Conservation (phyloP, 2,113 vertebrate species). For the Synodontis membranacea region DNA sequence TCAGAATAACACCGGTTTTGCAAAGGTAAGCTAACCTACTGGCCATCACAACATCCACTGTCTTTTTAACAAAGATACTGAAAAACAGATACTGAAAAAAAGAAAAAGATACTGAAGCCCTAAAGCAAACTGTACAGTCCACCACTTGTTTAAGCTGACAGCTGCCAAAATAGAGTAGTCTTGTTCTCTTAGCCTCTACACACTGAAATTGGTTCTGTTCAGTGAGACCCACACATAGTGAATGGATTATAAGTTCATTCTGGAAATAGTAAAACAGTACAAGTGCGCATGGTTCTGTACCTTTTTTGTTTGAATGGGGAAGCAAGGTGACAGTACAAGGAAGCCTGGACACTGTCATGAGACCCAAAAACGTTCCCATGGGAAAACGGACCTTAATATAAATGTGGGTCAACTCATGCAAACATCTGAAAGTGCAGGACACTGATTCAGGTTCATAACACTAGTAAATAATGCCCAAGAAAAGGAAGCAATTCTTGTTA, state of each 20-base stretch:
- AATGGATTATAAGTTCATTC: neutral
- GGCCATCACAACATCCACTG: neutral
- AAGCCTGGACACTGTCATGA: neutral
- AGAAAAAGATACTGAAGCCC: neutral
- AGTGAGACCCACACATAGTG: neutral
- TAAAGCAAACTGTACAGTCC: neutral
- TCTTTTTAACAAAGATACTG: neutral
- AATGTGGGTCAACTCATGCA: neutral
- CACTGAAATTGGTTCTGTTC: neutral
- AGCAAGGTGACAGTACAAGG: neutral
- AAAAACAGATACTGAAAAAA: neutral
- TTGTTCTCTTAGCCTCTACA: neutral
- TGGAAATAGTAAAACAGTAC: neutral
- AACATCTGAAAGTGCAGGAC: neutral
- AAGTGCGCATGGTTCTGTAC: neutral
- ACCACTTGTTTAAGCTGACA: constrained; percentile 4
- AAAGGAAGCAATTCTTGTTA: neutral
- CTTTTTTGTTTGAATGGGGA: neutral
- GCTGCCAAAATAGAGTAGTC: neutral
- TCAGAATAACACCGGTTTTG: neutral
- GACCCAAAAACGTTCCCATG: neutral
- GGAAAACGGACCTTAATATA: neutral
- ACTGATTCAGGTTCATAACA: neutral
- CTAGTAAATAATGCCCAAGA: neutral
- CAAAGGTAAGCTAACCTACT: neutral